phyloP scores from a whole-genome alignment of 2,113 vertebrate species.

The Gymnogyps californianus region DNA sequence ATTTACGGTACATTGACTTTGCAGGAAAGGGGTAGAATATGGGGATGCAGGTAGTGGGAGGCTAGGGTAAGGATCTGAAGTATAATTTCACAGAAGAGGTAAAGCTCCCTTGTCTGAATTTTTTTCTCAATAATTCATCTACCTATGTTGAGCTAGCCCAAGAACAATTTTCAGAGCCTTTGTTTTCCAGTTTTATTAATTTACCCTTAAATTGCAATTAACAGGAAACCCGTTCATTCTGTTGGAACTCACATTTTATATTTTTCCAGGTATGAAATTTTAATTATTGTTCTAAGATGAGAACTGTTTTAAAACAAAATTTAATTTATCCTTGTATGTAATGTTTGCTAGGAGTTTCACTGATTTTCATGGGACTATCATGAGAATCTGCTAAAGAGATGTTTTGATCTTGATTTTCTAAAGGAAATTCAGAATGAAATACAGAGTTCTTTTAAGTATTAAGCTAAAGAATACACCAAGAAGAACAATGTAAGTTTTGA shows the following conservation, averaged over 20 bases:
- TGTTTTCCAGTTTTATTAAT: neutral
- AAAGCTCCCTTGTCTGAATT: neutral
- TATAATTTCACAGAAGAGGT: neutral
- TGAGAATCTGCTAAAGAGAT: neutral
- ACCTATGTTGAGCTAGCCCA: neutral
- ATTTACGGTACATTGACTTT: constrained; percentile 56
- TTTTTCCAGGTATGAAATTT: neutral
- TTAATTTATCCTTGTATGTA: neutral
- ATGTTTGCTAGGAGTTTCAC: neutral
- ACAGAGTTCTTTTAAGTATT: neutral
- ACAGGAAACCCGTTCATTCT: neutral
- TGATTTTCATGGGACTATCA: neutral
- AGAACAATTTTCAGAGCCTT: neutral
- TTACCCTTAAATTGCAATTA: neutral
- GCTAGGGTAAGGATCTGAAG: neutral
- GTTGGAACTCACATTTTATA: neutral
- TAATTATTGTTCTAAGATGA: neutral
- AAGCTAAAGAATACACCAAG: neutral
- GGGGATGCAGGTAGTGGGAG: neutral
- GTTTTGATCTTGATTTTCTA: neutral
- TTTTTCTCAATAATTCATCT: neutral
- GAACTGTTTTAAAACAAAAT: neutral
- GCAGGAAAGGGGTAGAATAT: neutral
- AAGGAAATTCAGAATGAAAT: neutral
- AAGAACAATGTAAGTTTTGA: neutral